These are phyloP conservation scores for Nysson spinosus DNA, from an alignment of 2,888 invertebrate species.

Conservation along the genomic window DNA sequence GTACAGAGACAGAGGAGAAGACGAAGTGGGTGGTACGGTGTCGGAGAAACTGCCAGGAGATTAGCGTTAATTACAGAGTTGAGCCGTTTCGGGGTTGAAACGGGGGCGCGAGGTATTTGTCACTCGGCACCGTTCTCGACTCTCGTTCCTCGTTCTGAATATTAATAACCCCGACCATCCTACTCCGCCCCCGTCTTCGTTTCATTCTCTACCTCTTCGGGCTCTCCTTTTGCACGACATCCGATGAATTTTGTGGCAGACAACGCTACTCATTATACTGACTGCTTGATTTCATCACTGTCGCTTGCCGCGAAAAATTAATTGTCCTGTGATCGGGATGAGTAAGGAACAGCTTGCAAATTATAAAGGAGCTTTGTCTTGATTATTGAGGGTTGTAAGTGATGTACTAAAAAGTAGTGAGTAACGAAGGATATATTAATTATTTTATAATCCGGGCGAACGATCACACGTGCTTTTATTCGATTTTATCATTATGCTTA, in stretches of 20 bases:
- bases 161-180: slow-evolving; percentile 71
- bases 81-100: slow-evolving; percentile 64
- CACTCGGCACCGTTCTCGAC: slow-evolving; percentile 69
- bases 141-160: slow-evolving; percentile 69
- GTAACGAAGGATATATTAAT: too few species aligned
- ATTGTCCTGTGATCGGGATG: slow-evolving; percentile 42
- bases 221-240: slow-evolving; percentile 44
- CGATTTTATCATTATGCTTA: too few species aligned
- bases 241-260: slow-evolving; percentile 71
- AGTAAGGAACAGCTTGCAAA: slow-evolving; percentile 16
- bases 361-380: slow-evolving; percentile 6
- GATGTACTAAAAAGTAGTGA: too few species aligned
- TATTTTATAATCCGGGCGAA: too few species aligned
- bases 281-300: slow-evolving; percentile 73
- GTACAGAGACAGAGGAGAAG: slow-evolving; percentile 58
- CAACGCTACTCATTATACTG: slow-evolving; percentile 70
- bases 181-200: slow-evolving; percentile 24
- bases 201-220: slow-evolving; percentile 6
- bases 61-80: slow-evolving; percentile 77
- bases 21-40: slow-evolving; percentile 63
- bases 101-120: slow-evolving; percentile 73
- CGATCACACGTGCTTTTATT: too few species aligned
- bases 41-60: slow-evolving; percentile 71
- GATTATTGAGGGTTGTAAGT: neutral
- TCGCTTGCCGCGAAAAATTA: slow-evolving; percentile 55